phyloP scores from a whole-genome alignment of 2,797 vertebrate species.

The Fistularia commersonii region DNA sequence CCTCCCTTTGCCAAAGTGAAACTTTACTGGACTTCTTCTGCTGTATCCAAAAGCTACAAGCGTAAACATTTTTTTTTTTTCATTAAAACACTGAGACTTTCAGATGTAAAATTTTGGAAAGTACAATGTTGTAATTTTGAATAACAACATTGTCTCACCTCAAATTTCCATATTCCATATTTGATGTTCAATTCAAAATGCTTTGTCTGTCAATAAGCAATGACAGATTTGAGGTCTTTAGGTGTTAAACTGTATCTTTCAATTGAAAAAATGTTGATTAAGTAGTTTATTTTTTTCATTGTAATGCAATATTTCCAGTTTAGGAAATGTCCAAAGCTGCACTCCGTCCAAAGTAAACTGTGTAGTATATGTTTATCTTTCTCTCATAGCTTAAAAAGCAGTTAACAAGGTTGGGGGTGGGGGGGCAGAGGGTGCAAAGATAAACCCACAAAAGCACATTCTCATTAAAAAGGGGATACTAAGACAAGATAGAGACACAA shows the following conservation, averaged over 20 bases:
- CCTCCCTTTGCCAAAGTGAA: conserved; percentile 52
- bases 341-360: conserved; percentile 24
- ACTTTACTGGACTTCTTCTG: conserved; percentile 64
- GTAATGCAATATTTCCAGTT: conserved; percentile 8
- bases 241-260: conserved; percentile 33
- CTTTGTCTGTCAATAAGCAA: conserved; percentile 34
- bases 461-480: conserved; percentile 64
- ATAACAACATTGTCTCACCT: background rate
- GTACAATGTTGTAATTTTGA: too few species aligned
- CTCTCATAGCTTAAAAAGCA: conserved; percentile 47
- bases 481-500: conserved; percentile 71
- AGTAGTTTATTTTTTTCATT: too few species aligned
- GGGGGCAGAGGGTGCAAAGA: conserved; percentile 26
- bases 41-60: background rate
- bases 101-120: background rate
- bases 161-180: conserved; percentile 21
- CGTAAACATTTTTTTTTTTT: too few species aligned
- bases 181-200: conserved; percentile 25
- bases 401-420: conserved; percentile 25
- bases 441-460: conserved; percentile 58
- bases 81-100: background rate
- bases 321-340: conserved; percentile 26
- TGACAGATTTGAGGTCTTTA: conserved; percentile 20
- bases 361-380: conserved; percentile 61
- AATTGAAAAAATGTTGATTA: too few species aligned